Evolutionary conservation across 2,113 vertebrate species (phyloP).

Genomic region (Zapornia atra): DNA sequence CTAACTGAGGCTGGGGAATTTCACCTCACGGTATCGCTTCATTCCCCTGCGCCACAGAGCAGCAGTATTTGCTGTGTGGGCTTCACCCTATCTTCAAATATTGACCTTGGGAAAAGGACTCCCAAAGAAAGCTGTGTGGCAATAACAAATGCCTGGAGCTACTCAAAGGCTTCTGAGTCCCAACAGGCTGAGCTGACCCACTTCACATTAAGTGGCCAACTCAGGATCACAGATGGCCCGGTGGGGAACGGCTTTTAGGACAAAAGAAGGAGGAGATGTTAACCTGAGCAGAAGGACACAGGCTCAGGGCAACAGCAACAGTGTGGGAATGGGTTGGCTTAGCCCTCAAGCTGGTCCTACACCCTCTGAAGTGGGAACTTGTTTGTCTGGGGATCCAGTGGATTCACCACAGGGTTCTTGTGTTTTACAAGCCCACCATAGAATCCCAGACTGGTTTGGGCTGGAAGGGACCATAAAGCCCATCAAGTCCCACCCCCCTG

Average conservation of each 20-base stretch:
- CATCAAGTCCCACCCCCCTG: too few species aligned
- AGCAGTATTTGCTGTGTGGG: neutral
- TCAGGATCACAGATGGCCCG: neutral
- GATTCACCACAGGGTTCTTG: neutral
- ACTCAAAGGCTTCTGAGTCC: neutral
- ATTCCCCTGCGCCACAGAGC: accelerated
- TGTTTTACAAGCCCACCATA: neutral
- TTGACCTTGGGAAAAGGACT: neutral
- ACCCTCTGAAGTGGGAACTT: neutral
- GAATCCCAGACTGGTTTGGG: too few species aligned
- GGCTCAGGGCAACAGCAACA: neutral
- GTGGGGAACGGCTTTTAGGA: neutral
- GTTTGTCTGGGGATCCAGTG: neutral
- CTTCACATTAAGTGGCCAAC: neutral
- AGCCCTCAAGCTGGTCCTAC: neutral
- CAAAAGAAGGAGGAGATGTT: neutral
- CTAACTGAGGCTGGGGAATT: neutral
- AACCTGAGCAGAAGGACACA: neutral
- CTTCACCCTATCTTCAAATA: neutral
- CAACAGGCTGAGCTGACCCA: neutral
- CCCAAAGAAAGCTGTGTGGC: neutral
- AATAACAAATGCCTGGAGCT: neutral
- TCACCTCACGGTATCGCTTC: neutral
- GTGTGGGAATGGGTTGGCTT: neutral
- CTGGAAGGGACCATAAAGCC: too few species aligned